These are phyloP conservation scores for Callopanchax toddi DNA, from an alignment of 2,113 vertebrate genomes.

Conservation along the genomic window DNA sequence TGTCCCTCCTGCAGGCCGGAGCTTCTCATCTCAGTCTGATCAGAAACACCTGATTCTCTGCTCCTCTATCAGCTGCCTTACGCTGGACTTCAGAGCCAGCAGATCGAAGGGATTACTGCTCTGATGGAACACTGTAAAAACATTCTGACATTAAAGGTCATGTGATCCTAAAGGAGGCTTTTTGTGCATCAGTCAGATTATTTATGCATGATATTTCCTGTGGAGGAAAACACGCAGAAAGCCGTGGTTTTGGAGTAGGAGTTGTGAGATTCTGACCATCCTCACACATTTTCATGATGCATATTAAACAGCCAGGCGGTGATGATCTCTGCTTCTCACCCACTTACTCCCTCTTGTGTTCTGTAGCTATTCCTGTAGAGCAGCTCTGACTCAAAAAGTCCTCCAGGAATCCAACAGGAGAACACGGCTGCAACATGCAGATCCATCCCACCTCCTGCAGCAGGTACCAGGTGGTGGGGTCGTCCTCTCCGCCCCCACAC, in stretches of 20 bases:
- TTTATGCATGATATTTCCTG: neutral
- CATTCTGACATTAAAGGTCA: neutral
- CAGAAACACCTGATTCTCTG: neutral
- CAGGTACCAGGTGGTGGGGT: neutral
- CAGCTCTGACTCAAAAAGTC: constrained; percentile 62
- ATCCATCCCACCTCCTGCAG: neutral
- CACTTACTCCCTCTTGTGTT: constrained; percentile 73
- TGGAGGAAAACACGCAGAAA: constrained; percentile 1
- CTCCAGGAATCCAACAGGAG: constrained; percentile 36
- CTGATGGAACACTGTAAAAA: neutral
- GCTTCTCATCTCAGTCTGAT: neutral
- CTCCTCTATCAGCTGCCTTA: neutral
- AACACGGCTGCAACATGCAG: constrained; percentile 5
- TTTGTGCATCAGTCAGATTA: constrained; percentile 8
- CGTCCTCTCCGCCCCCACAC: constrained; percentile 39
- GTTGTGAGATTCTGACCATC: constrained; percentile 50
- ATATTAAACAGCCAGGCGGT: constrained; percentile 61
- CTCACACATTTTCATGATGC: constrained; percentile 60
- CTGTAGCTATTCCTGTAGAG: constrained; percentile 66
- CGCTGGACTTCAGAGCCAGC: neutral
- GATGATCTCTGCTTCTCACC: constrained; percentile 66
- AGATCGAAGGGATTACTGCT: neutral
- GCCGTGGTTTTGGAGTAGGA: neutral
- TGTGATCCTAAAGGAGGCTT: neutral
- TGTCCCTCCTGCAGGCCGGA: neutral